Percentiles rank a stretch among this genome's conserved stretches.
Evolutionary conservation across 1,140 invertebrate species (phyloP).

Genomic region (Leptopilina boulardi): DNA sequence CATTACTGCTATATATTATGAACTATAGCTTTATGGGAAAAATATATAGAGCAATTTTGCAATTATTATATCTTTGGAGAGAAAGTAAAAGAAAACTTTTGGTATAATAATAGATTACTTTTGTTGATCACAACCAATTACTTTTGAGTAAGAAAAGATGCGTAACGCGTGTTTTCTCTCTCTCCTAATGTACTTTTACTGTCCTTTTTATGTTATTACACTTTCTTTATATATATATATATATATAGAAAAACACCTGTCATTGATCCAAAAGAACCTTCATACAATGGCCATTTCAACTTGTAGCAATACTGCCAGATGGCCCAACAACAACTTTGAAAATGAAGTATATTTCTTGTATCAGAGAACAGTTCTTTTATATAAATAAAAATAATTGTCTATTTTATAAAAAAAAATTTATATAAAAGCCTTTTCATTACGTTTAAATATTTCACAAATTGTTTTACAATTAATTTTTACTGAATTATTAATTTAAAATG

Average conservation of each 20-base stretch:
- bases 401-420: neutral
- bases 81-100: neutral
- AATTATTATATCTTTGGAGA: neutral
- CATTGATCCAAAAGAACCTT: constrained; percentile 15
- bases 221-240: too few species aligned
- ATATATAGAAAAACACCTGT: neutral
- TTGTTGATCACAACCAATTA: constrained; percentile 1
- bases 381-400: neutral
- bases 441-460: too few species aligned
- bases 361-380: neutral
- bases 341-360: constrained; percentile 4
- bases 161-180: constrained; percentile 2
- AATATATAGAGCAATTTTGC: neutral
- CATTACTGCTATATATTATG: neutral
- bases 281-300: neutral
- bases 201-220: constrained; percentile 12
- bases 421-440: constrained; percentile 7
- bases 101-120: neutral
- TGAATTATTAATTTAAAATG: too few species aligned
- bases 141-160: constrained; percentile 5
- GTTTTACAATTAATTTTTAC: too few species aligned
- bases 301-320: constrained; percentile 6
- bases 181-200: neutral
- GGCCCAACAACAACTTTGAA: constrained; percentile 17
- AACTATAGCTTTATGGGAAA: neutral